A percentile compares a stretch with the other conserved stretches of the same genome.
phyloP scores from a whole-genome alignment of 53 echinoderm and acorn worm genomes.

The Hippasteria phrygiana region DNA sequence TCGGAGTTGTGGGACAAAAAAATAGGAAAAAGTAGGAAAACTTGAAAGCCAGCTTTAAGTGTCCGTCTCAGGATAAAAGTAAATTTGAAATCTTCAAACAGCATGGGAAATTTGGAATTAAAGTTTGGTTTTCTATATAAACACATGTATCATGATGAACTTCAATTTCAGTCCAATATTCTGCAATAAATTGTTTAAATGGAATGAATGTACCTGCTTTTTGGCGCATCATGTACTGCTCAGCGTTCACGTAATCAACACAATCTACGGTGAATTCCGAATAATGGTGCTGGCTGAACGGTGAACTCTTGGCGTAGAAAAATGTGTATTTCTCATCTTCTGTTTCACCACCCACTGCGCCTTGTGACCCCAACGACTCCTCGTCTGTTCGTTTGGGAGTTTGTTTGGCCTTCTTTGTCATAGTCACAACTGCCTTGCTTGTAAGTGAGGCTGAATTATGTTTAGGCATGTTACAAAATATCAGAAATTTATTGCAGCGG shows the following conservation, averaged over 20 bases:
- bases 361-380: not conserved
- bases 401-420: not conserved
- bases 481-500: too few relatives aligned
- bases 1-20: too few relatives aligned
- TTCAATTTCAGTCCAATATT: too few relatives aligned
- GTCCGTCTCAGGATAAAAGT: too few relatives aligned
- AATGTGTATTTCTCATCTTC: conserved; percentile 69
- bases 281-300: conserved; percentile 87
- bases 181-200: too few relatives aligned
- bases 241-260: conserved; percentile 80
- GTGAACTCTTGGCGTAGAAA: conserved; percentile 75
- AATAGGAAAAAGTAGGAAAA: too few relatives aligned
- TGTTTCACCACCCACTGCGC: not conserved
- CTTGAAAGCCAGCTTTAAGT: too few relatives aligned
- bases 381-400: not conserved
- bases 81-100: too few relatives aligned
- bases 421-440: not conserved
- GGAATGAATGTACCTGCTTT: conserved; percentile 93
- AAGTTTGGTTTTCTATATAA: too few relatives aligned
- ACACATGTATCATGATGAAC: too few relatives aligned
- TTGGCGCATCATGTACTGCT: conserved; percentile 99
- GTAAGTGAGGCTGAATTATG: not conserved
- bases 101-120: too few relatives aligned
- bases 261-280: conserved; percentile 79
- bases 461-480: conserved; percentile 1